Evolutionary conservation across 2,888 invertebrate species (phyloP), one percentile per base, ranked within the genome.

Genomic region (Latheticus oryzae): DNA sequence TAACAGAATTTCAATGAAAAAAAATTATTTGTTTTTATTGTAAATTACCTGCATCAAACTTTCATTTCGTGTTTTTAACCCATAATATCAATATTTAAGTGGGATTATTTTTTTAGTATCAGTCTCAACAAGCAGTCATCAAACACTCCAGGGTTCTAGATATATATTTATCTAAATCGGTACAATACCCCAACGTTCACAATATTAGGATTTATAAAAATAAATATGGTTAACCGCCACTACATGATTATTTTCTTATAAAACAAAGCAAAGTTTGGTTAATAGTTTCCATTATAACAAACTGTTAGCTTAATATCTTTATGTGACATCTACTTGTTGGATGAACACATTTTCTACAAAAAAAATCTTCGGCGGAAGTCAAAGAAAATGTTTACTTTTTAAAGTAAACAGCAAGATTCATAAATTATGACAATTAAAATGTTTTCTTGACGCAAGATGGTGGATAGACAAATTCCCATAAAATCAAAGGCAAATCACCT

Each of bases 121-220:
- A 70, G 65, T 64, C 64, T 65, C 62, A 69, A 70, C 67, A 68
- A 64, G 63, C 65, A 66, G 55, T 66, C 67, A 65, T 62, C 66
- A 61, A 58, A 58, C 63, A 37, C 67, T 37, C 52, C 65, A 59
- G 68, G 65, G 62, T 53, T 61, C 62, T 58, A 47, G 51, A 63
- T 62, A 62, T 63, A 67, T 67, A 67, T 71, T 67, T 70, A 62
- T 64, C 61, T 62, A 67, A 63, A 58, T 45, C 62, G 54, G 58
- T 62, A 69, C 69, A 69, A 68, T 71, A 66, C 70, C 71, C 68
- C 61, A 70, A 71, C 67, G 61, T 66, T 68, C 70, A 68, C 65
- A 71, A 70, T 70, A 71, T 71, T 71, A 63, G 69, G 70, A 69
- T 66, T 69, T 66, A 68, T 60, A 67, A 61, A 71, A 70, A 71